Base-by-base conservation (phyloP, 2,113 vertebrate species). In the Diphyllodes magnificus region DNA sequence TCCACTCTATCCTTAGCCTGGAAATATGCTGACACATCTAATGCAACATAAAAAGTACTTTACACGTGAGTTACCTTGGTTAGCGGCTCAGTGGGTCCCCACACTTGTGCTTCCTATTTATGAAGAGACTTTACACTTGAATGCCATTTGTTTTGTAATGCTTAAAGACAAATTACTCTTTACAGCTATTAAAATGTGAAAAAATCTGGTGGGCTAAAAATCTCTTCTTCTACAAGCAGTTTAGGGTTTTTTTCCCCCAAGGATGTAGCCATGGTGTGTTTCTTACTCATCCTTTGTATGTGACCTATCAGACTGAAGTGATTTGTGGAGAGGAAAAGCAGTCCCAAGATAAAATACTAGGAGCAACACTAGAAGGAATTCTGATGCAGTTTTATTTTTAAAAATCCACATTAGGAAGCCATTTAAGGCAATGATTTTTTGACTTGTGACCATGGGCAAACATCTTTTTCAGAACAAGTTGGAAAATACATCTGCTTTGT, bases 21-120 rank as follows among this genome's bases (percentile, higher is more conserved):
- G 40, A 95, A 96, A 95, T 86, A 25, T 83, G 94, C 94, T 97
- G 88, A 95, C 86, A 73, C 78, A 95, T 85, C 71, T 80, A 90
- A 64, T 78, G 64, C 79, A 71, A 91, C 60, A 51, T 77, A 10
- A 92, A 63, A 82, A 82, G 63, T 75, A 45, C 64, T 96, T 94
- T 86, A 92, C 85, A 93, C 0, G 35, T 94, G 95, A 86, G 42
- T 92, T 96, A 78, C 87, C 92, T 88, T 95, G 63, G 30, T 95
- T 95, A 94, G 75, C n/a, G 1, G 54, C 70, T 86, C 87, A 89
- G 78, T 93, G 92, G 17, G 35, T 86, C 44, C 70, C 66, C 64
- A 44, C 22, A 37, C 51, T 82, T 56, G 35, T 70, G 87, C 39
- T 72, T 95, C 54, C 35, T 86, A 27, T 88, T 90, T 82, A 77